A percentile compares a stretch with the other conserved stretches of the same genome.
These are phyloP conservation scores for Arge pagana DNA, from an alignment of 2,888 invertebrate genomes.

Conservation along the genomic window DNA sequence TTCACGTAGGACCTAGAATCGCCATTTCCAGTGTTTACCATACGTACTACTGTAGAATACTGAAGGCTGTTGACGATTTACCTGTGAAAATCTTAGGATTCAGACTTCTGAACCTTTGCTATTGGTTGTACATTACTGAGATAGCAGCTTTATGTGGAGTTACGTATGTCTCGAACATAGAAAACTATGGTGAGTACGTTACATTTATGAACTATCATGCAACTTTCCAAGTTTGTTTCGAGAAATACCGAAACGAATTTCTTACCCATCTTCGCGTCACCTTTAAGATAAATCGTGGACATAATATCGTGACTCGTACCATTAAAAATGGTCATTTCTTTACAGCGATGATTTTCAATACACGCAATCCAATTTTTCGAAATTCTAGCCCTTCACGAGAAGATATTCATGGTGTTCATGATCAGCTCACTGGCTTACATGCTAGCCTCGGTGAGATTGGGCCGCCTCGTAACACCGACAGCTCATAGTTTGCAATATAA, in stretches of 20 bases:
- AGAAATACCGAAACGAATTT: too few relatives aligned
- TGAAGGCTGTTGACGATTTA: conserved; percentile 63
- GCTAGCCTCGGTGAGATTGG: conserved; percentile 72
- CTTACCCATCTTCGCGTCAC: too few relatives aligned
- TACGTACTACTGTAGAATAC: conserved; percentile 76
- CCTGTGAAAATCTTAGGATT: conserved; percentile 52
- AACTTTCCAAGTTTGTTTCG: too few relatives aligned
- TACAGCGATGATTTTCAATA: too few relatives aligned
- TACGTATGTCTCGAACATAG: conserved; percentile 90
- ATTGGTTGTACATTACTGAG: conserved; percentile 84
- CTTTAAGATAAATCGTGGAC: too few relatives aligned
- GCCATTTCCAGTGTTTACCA: conserved; percentile 86
- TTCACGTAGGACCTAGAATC: conserved; percentile 89
- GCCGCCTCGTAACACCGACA: conserved; percentile 57
- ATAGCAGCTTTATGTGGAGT: conserved; percentile 86
- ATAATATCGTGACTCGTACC: too few relatives aligned
- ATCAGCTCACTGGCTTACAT: conserved; percentile 81
- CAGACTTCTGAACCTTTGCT: conserved; percentile 72
- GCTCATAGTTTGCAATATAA: conserved; percentile 64
- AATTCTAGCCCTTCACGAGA: conserved; percentile 83
- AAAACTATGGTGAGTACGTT: conserved; percentile 94
- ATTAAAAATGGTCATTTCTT: too few relatives aligned
- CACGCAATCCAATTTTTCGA: conserved; percentile 24
- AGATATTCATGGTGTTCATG: conserved; percentile 91
- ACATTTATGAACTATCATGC: too few relatives aligned